These are phyloP conservation scores for Parascotia fuliginaria DNA, from an alignment of 2,888 invertebrate genomes.

Conservation along the genomic window DNA sequence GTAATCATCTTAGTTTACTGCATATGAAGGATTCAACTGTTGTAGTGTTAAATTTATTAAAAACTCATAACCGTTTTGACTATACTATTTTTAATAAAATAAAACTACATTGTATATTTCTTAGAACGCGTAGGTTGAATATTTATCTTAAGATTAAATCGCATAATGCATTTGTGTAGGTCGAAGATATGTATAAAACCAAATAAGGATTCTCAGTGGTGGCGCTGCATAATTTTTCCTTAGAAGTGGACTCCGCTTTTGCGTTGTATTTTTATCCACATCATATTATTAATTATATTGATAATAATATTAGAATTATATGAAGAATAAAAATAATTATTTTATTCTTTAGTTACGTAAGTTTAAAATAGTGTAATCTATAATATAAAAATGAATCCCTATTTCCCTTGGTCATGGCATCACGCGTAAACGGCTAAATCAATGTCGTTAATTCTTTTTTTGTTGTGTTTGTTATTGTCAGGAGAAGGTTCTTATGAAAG, in stretches of 20 bases:
- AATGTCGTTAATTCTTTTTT: too few species aligned
- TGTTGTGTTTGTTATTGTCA: too few species aligned
- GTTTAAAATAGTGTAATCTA: too few species aligned
- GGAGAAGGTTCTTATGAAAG: too few species aligned
- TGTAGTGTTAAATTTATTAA: not conserved
- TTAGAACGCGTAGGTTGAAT: conserved; percentile 35
- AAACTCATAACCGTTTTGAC: not conserved
- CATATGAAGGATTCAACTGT: too few species aligned
- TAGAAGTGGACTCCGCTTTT: conserved; percentile 14
- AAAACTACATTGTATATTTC: conserved; percentile 14
- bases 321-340: too few species aligned
- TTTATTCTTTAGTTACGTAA: too few species aligned
- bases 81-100: not conserved
- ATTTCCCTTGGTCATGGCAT: too few species aligned
- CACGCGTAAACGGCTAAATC: too few species aligned
- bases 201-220: conserved; percentile 34
- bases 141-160: conserved; percentile 46
- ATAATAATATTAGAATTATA: too few species aligned
- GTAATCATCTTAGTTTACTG: not conserved
- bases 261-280: not conserved
- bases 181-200: conserved; percentile 39
- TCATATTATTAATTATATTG: not conserved
- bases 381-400: too few species aligned
- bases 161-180: conserved; percentile 50
- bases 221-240: conserved; percentile 39